A percentile compares a stretch with the other conserved stretches of the same genome.
Evolutionary conservation across 2,797 vertebrate genomes (phyloP).

Genomic region (Todus mexicanus): DNA sequence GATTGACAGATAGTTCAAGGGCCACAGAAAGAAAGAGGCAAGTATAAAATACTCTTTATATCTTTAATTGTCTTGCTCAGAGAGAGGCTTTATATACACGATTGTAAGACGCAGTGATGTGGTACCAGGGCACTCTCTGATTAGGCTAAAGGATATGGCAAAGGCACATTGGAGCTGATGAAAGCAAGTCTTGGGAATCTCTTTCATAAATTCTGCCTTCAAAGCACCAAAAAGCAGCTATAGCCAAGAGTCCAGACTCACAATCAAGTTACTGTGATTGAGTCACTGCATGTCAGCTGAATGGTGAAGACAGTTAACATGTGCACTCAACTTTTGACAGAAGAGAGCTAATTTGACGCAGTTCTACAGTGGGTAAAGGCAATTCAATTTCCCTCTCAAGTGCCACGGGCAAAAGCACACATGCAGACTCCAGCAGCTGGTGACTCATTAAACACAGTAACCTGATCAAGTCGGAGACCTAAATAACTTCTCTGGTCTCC

Average conservation of each 20-base stretch:
- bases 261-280: not conserved
- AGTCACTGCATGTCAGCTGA: not conserved
- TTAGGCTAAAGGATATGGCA: not conserved
- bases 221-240: not conserved
- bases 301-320: not conserved
- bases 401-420: not conserved
- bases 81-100: not conserved
- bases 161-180: not conserved
- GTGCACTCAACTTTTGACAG: not conserved
- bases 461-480: not conserved
- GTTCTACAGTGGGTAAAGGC: not conserved
- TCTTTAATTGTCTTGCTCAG: not conserved
- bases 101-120: not conserved
- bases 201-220: not conserved
- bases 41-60: not conserved
- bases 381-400: not conserved
- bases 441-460: not conserved
- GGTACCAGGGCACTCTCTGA: not conserved
- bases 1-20: not conserved
- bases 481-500: not conserved
- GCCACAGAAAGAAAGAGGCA: not conserved
- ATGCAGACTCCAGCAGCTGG: not conserved
- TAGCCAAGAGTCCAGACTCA: not conserved
- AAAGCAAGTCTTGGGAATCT: not conserved
- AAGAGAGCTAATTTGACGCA: not conserved